Base-by-base conservation (phyloP, 2,888 invertebrate genomes). In the Xestobium rufovillosum region DNA sequence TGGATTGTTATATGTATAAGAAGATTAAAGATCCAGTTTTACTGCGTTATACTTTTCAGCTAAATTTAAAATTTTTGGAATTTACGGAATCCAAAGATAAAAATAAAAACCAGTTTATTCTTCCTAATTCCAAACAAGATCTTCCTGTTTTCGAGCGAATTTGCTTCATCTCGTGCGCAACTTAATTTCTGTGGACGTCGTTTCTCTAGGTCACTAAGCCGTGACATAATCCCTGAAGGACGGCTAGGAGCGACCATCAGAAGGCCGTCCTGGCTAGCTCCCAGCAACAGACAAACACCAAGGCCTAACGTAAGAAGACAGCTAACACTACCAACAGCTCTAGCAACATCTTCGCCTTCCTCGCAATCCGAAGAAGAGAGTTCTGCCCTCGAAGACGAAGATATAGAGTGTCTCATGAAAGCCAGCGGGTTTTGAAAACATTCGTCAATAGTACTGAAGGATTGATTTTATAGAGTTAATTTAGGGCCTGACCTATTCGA, bases 171-270 rank as follows among this genome's bases (percentile, higher is more conserved):
- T n/a, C n/a, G n/a, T n/a, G n/a, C n/a, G n/a, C n/a, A n/a, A n/a
- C n/a, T n/a, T n/a, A n/a, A n/a, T n/a, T n/a, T n/a, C n/a, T n/a
- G n/a, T n/a, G n/a, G n/a, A n/a, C n/a, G n/a, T 19, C 6, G 6
- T 19, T 14, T 16, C 28, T 33, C 16, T 49, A 76, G 76, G 38
- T 74, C 73, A n/a, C 53, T 76, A 48, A 72, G 74, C 26, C 70
- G 80, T 48, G 78, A 80, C 60, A 78, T 75, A 43, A 83, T 83
- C 53, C 81, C 81, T 36, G 83, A 83, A 67, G 83, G 83, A 57
- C 56, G 50, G 13, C 49, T 47, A 14, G 51, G 48, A 3, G 56
- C 53, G 2, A 51, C 53, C 9, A 45, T 54, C 14, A 50, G 59
- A 36, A 53, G 62, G 23, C 57, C 62, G 1, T 59, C 58, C 36